Conservation (phyloP, 2,888 invertebrate genomes). For the Lochmaea capreae region DNA sequence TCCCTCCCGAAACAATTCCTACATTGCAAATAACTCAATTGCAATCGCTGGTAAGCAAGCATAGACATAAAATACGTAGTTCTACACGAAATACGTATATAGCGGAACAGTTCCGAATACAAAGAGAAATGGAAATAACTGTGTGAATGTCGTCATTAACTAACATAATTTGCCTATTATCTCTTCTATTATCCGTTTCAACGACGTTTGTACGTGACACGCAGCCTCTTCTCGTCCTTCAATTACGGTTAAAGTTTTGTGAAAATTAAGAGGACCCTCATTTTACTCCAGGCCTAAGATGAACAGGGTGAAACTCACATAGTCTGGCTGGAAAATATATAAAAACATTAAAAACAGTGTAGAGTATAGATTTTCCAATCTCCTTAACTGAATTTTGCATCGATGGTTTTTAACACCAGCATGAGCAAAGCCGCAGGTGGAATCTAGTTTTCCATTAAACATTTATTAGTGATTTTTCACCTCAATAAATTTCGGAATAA, state of each 20-base stretch:
- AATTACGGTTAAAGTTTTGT: conserved; percentile 40
- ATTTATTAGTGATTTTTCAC: too few species aligned
- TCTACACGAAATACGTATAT: conserved; percentile 20
- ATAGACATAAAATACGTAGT: conserved; percentile 25
- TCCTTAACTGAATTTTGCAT: too few species aligned
- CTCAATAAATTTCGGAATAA: too few species aligned
- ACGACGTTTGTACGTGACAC: conserved; percentile 46
- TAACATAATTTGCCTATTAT: conserved; percentile 49
- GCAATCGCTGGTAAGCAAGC: conserved; percentile 8
- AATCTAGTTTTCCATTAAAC: too few species aligned
- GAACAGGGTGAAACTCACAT: conserved; percentile 16
- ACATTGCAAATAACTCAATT: conserved; percentile 18
- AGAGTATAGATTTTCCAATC: too few species aligned
- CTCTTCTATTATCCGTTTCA: conserved; percentile 45
- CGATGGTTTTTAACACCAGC: too few species aligned
- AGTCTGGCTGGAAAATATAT: neutral
- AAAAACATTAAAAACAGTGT: neutral
- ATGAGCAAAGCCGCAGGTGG: too few species aligned
- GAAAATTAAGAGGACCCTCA: conserved; percentile 44
- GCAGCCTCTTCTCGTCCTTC: conserved; percentile 39
- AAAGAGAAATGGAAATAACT: conserved; percentile 38
- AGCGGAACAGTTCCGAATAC: conserved; percentile 24
- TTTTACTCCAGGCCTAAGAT: conserved; percentile 39
- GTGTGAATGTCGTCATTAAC: conserved; percentile 36
- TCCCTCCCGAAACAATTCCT: neutral